phyloP scores from a whole-genome alignment of 2,888 invertebrate genomes.

The Cantharis rustica region DNA sequence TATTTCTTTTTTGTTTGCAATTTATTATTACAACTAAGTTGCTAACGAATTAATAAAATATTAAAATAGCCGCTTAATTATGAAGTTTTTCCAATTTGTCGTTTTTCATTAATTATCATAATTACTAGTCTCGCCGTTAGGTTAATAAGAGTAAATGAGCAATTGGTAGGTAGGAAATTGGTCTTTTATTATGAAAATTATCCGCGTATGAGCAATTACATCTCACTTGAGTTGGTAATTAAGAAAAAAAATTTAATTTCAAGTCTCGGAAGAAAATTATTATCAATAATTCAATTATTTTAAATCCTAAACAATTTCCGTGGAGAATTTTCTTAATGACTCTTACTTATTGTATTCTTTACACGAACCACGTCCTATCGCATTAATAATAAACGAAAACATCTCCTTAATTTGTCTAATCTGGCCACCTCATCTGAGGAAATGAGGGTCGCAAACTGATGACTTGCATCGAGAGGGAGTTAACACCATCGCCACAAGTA shows the following conservation, averaged over 20 bases:
- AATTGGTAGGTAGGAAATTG: not conserved
- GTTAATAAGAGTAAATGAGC: not conserved
- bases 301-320: not conserved
- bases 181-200: not conserved
- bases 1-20: too few relatives aligned
- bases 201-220: not conserved
- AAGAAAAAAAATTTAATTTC: not conserved
- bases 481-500: conserved; percentile 34
- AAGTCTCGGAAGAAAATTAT: not conserved
- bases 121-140: not conserved
- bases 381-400: conserved; percentile 37
- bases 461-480: conserved; percentile 35
- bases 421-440: conserved; percentile 25
- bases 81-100: not conserved
- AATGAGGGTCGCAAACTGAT: conserved; percentile 30
- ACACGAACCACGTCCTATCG: conserved; percentile 13
- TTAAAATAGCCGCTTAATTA: not conserved
- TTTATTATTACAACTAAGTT: too few relatives aligned
- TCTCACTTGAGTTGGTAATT: not conserved
- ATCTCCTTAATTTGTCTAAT: conserved; percentile 37
- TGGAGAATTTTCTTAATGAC: not conserved
- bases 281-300: not conserved
- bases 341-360: not conserved
- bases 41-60: not conserved
- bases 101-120: not conserved